Percentiles rank a stretch among this genome's conserved stretches.
phyloP scores from a whole-genome alignment of 2,888 invertebrate species.

The Heliconius charithonia region DNA sequence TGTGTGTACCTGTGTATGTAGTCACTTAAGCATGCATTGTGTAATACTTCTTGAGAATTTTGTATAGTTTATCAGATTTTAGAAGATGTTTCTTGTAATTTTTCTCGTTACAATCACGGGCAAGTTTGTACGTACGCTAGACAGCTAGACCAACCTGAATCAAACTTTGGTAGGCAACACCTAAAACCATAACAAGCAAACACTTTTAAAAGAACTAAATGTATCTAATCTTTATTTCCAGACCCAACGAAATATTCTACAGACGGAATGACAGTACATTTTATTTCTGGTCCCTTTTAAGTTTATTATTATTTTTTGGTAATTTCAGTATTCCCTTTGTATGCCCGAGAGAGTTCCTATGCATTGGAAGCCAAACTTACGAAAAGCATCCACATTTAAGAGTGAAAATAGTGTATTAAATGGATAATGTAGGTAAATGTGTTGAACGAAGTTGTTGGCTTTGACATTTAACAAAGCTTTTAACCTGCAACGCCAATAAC shows the following conservation, averaged over 20 bases:
- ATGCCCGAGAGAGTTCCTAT: slow-evolving; percentile 83
- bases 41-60: slow-evolving; percentile 58
- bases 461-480: slow-evolving; percentile 53
- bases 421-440: slow-evolving; percentile 80
- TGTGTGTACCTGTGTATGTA: slow-evolving; percentile 74
- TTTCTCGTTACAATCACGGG: slow-evolving; percentile 44
- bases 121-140: slow-evolving; percentile 47
- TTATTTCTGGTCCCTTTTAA: slow-evolving; percentile 55
- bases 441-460: slow-evolving; percentile 50
- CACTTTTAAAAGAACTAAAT: not conserved
- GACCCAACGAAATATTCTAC: slow-evolving; percentile 27
- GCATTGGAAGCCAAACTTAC: slow-evolving; percentile 84
- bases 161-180: slow-evolving; percentile 1
- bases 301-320: slow-evolving; percentile 64
- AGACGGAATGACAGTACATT: slow-evolving; percentile 36
- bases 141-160: slow-evolving; percentile 44
- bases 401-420: slow-evolving; percentile 84
- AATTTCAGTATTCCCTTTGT: slow-evolving; percentile 83
- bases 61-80: slow-evolving; percentile 48
- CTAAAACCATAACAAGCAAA: not conserved
- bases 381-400: slow-evolving; percentile 83
- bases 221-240: slow-evolving; percentile 11
- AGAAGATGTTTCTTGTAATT: slow-evolving; percentile 46
- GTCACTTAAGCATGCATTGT: slow-evolving; percentile 75
- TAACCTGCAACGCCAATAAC: slow-evolving; percentile 53